These are phyloP conservation scores for Hetaerina titia DNA, from an alignment of 2,888 invertebrate species.

Conservation along the genomic window DNA sequence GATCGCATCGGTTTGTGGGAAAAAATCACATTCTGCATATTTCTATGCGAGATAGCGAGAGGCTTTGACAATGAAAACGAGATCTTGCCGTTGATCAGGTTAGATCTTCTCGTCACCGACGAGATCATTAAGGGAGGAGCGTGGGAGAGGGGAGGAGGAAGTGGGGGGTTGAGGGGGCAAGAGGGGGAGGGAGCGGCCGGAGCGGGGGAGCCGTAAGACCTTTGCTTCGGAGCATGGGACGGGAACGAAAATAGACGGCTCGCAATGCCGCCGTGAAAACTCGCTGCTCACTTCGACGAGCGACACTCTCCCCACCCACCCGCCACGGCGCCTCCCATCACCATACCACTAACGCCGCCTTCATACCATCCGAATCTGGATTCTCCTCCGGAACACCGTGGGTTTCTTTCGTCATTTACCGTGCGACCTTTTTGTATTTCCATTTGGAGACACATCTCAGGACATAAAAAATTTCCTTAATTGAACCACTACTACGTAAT, in stretches of 20 bases:
- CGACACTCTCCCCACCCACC: background rate
- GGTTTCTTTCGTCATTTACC: too few species aligned
- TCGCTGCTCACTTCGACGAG: background rate
- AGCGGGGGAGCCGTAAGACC: slow-evolving; percentile 48
- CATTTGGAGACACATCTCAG: too few species aligned
- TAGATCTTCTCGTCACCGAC: background rate
- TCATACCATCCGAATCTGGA: too few species aligned
- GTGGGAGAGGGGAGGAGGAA: background rate
- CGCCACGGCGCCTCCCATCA: background rate
- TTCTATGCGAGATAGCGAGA: background rate
- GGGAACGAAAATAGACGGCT: slow-evolving; percentile 58
- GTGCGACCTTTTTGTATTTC: too few species aligned
- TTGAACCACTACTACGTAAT: too few species aligned
- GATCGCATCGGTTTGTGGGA: background rate
- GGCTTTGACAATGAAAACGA: background rate
- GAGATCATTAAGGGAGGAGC: background rate
- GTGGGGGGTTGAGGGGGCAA: background rate
- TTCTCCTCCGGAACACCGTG: too few species aligned
- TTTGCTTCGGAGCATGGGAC: slow-evolving; percentile 48
- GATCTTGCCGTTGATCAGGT: background rate
- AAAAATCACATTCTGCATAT: background rate
- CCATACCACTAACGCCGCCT: background rate
- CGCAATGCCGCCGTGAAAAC: background rate
- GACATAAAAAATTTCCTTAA: too few species aligned
- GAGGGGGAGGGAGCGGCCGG: background rate